A percentile compares a stretch with the other conserved stretches of the same genome.
Conservation (phyloP, 2,888 invertebrate genomes). For the Orthosia gracilis region DNA sequence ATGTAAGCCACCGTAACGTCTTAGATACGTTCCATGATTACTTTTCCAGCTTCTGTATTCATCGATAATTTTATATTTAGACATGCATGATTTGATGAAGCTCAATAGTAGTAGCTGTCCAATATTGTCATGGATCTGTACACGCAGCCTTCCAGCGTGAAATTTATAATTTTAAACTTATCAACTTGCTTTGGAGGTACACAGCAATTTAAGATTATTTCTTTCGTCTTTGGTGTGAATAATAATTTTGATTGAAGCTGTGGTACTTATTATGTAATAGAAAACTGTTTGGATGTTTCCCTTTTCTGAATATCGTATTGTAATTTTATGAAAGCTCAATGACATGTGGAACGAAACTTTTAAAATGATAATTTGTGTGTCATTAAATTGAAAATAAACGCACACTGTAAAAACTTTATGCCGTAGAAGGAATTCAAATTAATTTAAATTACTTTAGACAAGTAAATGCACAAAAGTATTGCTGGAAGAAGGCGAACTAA, state of each 20-base stretch:
- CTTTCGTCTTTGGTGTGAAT: slow-evolving; percentile 67
- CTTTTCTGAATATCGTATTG: slow-evolving; percentile 38
- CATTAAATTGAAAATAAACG: slow-evolving; percentile 52
- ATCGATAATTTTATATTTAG: slow-evolving; percentile 75
- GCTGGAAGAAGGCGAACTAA: slow-evolving; percentile 88
- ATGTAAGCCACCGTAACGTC: slow-evolving; percentile 32
- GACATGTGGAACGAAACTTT: slow-evolving; percentile 66
- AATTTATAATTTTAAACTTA: slow-evolving; percentile 84
- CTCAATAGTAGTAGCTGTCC: slow-evolving; percentile 73
- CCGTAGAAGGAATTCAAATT: slow-evolving; percentile 84
- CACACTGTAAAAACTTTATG: slow-evolving; percentile 64
- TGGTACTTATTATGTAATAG: slow-evolving; percentile 64
- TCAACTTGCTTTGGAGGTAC: slow-evolving; percentile 74
- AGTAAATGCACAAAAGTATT: slow-evolving; percentile 88
- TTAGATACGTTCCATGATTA: slow-evolving; percentile 50
- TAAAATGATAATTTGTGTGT: slow-evolving; percentile 51
- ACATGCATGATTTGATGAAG: slow-evolving; percentile 74
- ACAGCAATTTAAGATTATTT: slow-evolving; percentile 68
- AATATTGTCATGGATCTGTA: slow-evolving; percentile 77
- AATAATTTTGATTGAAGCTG: slow-evolving; percentile 73
- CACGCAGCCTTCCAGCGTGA: slow-evolving; percentile 78
- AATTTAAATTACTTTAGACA: slow-evolving; percentile 87
- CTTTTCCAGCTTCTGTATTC: slow-evolving; percentile 53
- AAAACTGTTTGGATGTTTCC: slow-evolving; percentile 63
- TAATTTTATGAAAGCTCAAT: slow-evolving; percentile 46